Conservation (phyloP, 2,113 vertebrate genomes). For the Tupaia tana region DNA sequence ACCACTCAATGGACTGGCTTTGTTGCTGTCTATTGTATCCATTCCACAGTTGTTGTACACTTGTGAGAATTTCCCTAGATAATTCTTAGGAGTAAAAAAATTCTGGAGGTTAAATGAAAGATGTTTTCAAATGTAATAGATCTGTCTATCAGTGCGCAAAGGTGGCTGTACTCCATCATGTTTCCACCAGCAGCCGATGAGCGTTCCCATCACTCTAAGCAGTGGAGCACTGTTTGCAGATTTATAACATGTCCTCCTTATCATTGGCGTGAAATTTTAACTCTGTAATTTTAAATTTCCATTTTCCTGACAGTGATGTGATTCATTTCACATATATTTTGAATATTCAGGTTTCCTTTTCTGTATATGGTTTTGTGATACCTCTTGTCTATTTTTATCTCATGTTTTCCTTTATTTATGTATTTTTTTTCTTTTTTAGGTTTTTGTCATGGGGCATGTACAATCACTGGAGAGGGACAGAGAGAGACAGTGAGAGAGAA, state of each 20-base stretch:
- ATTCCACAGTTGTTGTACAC: neutral
- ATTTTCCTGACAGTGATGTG: neutral
- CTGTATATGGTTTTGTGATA: neutral
- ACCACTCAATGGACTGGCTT: too few relatives aligned
- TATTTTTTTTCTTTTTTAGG: neutral
- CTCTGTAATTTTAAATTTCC: neutral
- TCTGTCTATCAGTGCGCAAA: neutral
- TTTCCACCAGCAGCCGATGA: neutral
- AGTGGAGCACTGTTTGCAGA: neutral
- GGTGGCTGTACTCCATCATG: neutral
- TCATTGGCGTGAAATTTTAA: neutral
- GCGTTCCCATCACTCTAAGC: neutral
- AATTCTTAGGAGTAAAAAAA: neutral
- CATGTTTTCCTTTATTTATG: neutral
- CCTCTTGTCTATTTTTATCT: neutral
- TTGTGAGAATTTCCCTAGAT: neutral
- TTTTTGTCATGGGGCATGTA: too few relatives aligned
- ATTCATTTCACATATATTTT: neutral
- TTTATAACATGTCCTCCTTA: neutral
- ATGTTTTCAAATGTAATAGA: neutral
- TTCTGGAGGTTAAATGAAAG: neutral
- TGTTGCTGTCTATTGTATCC: neutral
- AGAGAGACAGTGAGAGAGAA: too few relatives aligned
- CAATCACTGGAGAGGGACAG: too few relatives aligned
- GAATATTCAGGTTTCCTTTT: neutral